These are phyloP conservation scores for Diphyllodes magnificus DNA, from an alignment of 2,113 vertebrate species.

Conservation along the genomic window DNA sequence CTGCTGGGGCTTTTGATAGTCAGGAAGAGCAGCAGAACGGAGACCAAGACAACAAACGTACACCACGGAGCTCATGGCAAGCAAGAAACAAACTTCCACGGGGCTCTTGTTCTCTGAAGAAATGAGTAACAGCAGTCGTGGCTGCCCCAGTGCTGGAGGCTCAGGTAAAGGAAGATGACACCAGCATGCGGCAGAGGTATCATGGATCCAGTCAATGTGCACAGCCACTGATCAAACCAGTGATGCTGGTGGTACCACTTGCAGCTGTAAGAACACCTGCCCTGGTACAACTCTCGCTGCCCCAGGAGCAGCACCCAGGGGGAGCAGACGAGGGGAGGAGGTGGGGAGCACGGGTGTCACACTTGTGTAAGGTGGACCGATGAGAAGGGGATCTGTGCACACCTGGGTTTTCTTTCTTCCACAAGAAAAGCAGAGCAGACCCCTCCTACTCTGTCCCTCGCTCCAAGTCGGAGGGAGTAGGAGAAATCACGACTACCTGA, in stretches of 20 bases:
- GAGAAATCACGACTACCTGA: slow-evolving; percentile 56
- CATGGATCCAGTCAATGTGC: accelerated
- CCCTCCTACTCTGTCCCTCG: slow-evolving; percentile 21
- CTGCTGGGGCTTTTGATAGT: neutral
- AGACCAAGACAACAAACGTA: accelerated
- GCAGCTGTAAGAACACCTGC: neutral
- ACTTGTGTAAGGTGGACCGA: accelerated
- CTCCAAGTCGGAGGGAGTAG: slow-evolving; percentile 38
- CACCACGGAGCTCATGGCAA: neutral
- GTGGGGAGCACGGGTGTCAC: neutral
- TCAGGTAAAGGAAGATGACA: neutral
- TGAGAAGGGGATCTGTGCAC: neutral
- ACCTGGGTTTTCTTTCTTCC: neutral
- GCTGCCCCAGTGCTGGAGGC: neutral
- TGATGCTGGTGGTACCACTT: neutral
- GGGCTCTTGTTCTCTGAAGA: neutral
- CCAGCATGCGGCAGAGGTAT: neutral
- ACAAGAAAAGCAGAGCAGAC: neutral
- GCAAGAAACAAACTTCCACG: neutral
- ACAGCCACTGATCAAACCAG: neutral
- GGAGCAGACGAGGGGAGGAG: neutral
- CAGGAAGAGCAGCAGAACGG: neutral
- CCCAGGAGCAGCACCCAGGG: neutral
- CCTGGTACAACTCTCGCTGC: neutral
- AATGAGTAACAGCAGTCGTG: accelerated